A percentile compares a stretch with the other conserved stretches of the same genome.
Evolutionary conservation across 2,113 vertebrate species (phyloP).

Genomic region (Platysteira castanea): DNA sequence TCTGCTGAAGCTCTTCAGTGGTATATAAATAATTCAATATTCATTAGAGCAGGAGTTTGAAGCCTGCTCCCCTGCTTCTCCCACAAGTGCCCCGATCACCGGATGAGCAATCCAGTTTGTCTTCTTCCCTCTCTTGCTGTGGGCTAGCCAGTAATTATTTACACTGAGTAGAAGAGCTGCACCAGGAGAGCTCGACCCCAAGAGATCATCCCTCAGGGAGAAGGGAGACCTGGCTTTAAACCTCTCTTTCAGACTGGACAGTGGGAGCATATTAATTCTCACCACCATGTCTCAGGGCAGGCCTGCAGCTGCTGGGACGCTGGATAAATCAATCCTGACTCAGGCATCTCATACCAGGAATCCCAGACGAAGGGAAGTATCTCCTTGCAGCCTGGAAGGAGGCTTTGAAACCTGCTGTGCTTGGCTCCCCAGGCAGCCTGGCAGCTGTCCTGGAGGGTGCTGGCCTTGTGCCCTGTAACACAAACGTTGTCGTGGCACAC

Average conservation of each 20-base stretch:
- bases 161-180: neutral
- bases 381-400: neutral
- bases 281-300: neutral
- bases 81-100: neutral
- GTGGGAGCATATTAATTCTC: neutral
- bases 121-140: neutral
- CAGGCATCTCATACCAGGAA: neutral
- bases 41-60: constrained; percentile 23
- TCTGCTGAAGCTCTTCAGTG: neutral
- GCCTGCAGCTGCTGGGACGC: neutral
- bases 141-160: constrained; percentile 8
- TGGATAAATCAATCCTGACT: neutral
- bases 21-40: constrained; percentile 25
- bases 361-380: neutral
- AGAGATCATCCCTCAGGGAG: neutral
- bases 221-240: neutral
- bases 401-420: neutral
- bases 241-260: neutral
- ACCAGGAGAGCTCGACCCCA: neutral
- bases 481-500: rapidly evolving
- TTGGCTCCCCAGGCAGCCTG: neutral
- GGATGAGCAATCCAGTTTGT: neutral
- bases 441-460: neutral
- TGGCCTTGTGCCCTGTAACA: neutral
- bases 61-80: neutral